Evolutionary conservation across 2,888 invertebrate species (phyloP).

Genomic region (Empis stercorea): DNA sequence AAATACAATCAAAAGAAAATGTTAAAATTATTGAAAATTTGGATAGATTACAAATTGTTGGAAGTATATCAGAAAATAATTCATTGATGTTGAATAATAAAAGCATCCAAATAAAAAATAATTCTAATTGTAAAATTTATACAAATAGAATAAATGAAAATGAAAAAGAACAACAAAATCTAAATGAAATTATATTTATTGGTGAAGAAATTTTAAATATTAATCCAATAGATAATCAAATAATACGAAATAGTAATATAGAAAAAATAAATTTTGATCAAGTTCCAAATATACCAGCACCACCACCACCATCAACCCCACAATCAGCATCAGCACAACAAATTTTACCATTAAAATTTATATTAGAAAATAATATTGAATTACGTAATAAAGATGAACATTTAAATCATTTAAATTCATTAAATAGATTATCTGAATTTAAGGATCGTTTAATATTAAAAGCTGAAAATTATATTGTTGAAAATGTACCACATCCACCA

Average conservation of each 20-base stretch:
- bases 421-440: conserved; percentile 25
- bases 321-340: conserved; percentile 16
- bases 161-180: background rate
- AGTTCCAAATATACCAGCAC: conserved; percentile 39
- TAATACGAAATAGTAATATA: background rate
- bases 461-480: conserved; percentile 42
- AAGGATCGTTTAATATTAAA: conserved; percentile 41
- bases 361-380: conserved; percentile 4
- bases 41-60: background rate
- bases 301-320: conserved; percentile 37
- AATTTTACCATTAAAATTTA: background rate
- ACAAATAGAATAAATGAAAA: background rate
- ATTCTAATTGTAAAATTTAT: background rate
- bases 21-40: background rate
- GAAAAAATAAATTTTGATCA: conserved; percentile 19
- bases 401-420: conserved; percentile 10
- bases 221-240: conserved; percentile 15
- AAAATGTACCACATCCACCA: conserved; percentile 39
- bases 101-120: background rate
- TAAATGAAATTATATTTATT: background rate
- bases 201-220: background rate
- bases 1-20: background rate
- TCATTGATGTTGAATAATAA: background rate
- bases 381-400: background rate
- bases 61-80: no score